Evolutionary conservation across 1,140 invertebrate species (phyloP).

Genomic region (Apis dorsata): DNA sequence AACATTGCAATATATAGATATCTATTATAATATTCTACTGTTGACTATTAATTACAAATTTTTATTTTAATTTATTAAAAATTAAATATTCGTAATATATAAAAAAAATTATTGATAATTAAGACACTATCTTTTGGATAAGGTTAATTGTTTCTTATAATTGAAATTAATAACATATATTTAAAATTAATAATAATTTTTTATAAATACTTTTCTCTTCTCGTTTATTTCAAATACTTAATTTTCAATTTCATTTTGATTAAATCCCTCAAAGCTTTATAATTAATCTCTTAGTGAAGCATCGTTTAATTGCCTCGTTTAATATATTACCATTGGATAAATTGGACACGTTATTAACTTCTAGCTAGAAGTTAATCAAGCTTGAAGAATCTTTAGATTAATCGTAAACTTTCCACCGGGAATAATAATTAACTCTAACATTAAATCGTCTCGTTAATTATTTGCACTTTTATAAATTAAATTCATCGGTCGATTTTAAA

Average conservation of each 20-base stretch:
- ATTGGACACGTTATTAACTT: constrained; percentile 19
- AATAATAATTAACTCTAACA: neutral
- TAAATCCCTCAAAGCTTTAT: neutral
- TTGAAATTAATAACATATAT: too few species aligned
- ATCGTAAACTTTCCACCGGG: constrained; percentile 14
- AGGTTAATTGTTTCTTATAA: too few species aligned
- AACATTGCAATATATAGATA: too few species aligned
- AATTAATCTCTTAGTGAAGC: neutral
- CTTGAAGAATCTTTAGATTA: constrained; percentile 14
- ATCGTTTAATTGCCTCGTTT: constrained; percentile 12
- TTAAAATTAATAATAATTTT: too few species aligned
- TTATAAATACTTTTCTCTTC: neutral
- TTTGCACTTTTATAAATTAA: constrained; percentile 7
- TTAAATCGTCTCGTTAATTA: neutral
- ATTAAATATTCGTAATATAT: too few species aligned
- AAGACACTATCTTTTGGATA: too few species aligned
- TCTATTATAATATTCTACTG: too few species aligned
- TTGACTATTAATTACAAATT: too few species aligned
- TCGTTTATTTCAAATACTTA: neutral
- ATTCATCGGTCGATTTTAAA: neutral
- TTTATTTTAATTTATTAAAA: too few species aligned
- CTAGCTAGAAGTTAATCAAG: constrained; percentile 20
- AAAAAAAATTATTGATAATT: too few species aligned
- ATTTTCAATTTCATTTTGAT: neutral
- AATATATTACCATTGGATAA: constrained; percentile 7